Base-by-base conservation (phyloP, 2,888 invertebrate species). In the Parasteatoda lunata region DNA sequence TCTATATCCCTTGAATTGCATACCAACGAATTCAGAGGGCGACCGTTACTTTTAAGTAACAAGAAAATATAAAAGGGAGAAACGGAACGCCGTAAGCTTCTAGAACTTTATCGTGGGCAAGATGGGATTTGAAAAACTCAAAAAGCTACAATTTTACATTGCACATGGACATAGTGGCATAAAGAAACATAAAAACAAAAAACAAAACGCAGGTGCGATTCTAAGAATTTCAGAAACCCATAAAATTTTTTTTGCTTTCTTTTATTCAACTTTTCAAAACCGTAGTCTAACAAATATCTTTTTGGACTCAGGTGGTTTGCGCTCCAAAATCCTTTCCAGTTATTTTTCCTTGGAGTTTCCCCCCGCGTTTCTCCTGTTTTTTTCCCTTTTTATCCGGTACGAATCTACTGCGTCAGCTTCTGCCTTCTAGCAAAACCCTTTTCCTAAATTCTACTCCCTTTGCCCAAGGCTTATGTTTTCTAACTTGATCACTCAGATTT, bases 261-360 rank as follows among this genome's bases (percentile, higher is more conserved):
- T 70, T 70, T 70, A 47, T 47, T 59, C 59, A 59, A 59, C 59
- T 59, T 77, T 77, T 72, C 71, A 75, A 72, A 84, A 84, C 83
- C 77, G 66, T 77, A 84, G 77, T 77, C 77, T 84, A 77, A 84
- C 83, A 84, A 84, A 77, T 84, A 84, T 84, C 71, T 59, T 13
- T 66, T n/a, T n/a, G 77, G 83, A 84, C 83, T 84, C 83, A 84
- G 83, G 83, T 84, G 83, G 83, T 84, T 84, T 84, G 64, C 71
- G 77, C 59, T 71, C 11, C 70, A 13, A 84, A 77, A 77, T 77
- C 77, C 52, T 66, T 70, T 84, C 83, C 77, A 77, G 77, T 84
- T 84, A 84, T 84, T 81, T 81, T 81, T 81, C 59, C 68, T 75
- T 30, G 52, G 15, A 68, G 66, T 66, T 68, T 30, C 30, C 9